Evolutionary conservation across 2,888 invertebrate species (phyloP).

Genomic region (Deroplatys truncata): DNA sequence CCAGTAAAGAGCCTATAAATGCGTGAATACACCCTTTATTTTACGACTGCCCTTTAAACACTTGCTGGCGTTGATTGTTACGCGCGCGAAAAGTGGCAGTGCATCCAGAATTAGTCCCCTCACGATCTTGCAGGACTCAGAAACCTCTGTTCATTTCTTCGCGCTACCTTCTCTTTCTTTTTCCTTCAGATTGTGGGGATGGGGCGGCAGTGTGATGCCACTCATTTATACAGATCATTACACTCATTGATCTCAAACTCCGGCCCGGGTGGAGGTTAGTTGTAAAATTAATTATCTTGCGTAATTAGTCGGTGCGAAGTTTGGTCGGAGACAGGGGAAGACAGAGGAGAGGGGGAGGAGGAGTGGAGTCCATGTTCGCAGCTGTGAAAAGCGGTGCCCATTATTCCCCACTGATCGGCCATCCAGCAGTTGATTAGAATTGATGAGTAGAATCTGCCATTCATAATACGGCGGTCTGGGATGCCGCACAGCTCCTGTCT

Average conservation of each 20-base stretch:
- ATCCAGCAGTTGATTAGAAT: constrained; percentile 26
- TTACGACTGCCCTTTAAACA: too few relatives aligned
- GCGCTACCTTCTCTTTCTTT: not conserved
- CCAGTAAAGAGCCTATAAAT: too few relatives aligned
- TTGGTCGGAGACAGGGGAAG: constrained; percentile 6
- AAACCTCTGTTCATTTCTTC: not conserved
- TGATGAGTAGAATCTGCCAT: constrained; percentile 28
- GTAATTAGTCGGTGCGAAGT: constrained; percentile 29
- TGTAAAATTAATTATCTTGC: constrained; percentile 31
- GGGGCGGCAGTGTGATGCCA: constrained; percentile 7
- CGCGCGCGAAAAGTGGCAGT: too few relatives aligned
- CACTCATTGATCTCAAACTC: constrained; percentile 25
- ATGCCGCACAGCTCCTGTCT: not conserved
- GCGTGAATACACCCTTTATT: too few relatives aligned
- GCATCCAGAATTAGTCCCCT: too few relatives aligned
- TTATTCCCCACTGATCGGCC: constrained; percentile 25
- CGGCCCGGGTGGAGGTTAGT: constrained; percentile 24
- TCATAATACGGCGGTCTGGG: constrained; percentile 15
- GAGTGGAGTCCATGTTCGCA: constrained; percentile 2
- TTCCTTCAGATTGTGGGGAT: not conserved
- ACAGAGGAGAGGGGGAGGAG: not conserved
- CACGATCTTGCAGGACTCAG: too few relatives aligned
- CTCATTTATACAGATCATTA: constrained; percentile 29
- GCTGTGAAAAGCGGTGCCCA: constrained; percentile 17
- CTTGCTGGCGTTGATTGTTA: too few relatives aligned